These are phyloP conservation scores for Agrochola macilenta DNA, from an alignment of 2,888 invertebrate genomes.

Conservation along the genomic window DNA sequence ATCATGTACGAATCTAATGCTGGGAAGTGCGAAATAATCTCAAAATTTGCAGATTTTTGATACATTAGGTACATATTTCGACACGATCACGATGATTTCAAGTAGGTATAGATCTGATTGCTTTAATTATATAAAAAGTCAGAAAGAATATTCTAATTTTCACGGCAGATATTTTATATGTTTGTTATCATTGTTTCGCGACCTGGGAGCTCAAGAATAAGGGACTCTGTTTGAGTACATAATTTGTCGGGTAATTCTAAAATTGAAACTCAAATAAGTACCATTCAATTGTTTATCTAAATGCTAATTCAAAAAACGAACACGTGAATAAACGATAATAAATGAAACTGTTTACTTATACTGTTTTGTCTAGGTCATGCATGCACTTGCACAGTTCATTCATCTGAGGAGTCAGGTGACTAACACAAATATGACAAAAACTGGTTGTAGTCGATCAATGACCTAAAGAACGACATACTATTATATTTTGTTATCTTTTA, in stretches of 20 bases:
- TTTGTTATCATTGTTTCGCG: background rate
- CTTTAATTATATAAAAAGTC: background rate
- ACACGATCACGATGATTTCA: background rate
- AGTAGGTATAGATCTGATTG: background rate
- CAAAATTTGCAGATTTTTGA: conserved; percentile 20
- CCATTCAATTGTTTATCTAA: background rate
- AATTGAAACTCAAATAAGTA: background rate
- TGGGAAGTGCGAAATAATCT: background rate
- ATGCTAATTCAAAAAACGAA: background rate
- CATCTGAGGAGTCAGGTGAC: conserved; percentile 5
- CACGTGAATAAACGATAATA: conserved; percentile 15
- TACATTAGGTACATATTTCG: background rate
- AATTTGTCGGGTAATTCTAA: background rate
- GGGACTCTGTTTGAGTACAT: background rate
- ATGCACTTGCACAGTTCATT: conserved; percentile 43
- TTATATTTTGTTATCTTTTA: conserved; percentile 3
- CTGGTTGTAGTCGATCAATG: conserved; percentile 3
- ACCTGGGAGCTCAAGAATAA: too few species aligned
- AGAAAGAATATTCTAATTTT: background rate
- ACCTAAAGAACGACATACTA: background rate
- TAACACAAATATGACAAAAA: conserved; percentile 9
- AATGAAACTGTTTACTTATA: conserved; percentile 20
- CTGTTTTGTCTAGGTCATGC: conserved; percentile 21
- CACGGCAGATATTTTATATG: background rate
- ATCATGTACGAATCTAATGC: background rate